Evolutionary conservation across 2,113 vertebrate species (phyloP), one percentile per base, ranked within the genome.

Genomic region (Ploceus nigricollis): DNA sequence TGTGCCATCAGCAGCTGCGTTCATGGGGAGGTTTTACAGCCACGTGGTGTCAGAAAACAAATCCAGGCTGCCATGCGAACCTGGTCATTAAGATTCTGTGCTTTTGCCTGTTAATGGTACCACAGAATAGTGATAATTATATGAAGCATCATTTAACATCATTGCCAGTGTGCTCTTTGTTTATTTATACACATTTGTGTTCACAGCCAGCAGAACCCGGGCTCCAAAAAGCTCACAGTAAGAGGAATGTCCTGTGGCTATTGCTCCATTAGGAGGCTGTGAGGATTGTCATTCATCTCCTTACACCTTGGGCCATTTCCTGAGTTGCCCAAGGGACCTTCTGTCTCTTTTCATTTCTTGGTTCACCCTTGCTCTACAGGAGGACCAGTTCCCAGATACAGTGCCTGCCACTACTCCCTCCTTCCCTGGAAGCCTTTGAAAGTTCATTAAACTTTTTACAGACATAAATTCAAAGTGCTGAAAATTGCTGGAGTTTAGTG

Each of bases 101-200:
- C 65, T 47, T 94, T 93, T 82, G 54, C 65, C 65, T 96, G 97
- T 93, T 97, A 97, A 97, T 94, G 97, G 94, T 88, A 80, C 86
- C 50, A 47, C 75, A 80, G 97, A 97, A 94, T 87, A 91, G 97
- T 2, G 84, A 95, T 97, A 97, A 97, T 98, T 96, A 97, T 71
- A 96, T 5, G n/a, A 96, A 93, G 97, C 96, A 89, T 97, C 97
- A 92, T 97, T 98, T 97, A 97, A 87, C 97, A 96, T 97, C 97
- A 94, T 95, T 92, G 84, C 94, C 77, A 81, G 92, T 17, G 50
- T 93, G 89, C 96, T 97, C 97, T 93, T 44, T 80, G 39, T 95
- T 97, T 97, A 94, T 97, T 97, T 97, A 95, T 94, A 77, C 57
- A 16, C 82, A 23, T 61, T 61, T 82, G 89, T 64, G 48, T 80